Evolutionary conservation across 1,140 invertebrate genomes (phyloP), one percentile per base, ranked within the genome.

Genomic region (Frieseomelitta varia): DNA sequence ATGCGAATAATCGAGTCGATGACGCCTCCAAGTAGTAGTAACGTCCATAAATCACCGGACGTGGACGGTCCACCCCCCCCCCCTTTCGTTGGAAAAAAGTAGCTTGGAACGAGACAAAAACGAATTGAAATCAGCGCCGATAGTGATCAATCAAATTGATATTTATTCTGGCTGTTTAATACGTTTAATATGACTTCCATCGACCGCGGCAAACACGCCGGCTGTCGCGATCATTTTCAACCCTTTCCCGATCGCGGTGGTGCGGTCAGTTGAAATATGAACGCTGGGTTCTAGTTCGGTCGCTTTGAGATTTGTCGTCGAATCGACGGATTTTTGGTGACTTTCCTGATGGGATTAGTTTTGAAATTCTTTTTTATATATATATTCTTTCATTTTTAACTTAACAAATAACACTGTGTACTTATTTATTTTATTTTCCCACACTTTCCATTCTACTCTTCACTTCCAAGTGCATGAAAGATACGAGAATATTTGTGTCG

Each of bases 81-180:
- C 4, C 39, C 58, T 27, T 6, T 14, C 51, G 4, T 3, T 55
- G 61, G 51, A 11, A 27, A 63, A 55, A 53, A 19, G 34, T 58
- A 56, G 24, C 53, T 19, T 17, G 12, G 21, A 21, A 67, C 73
- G 73, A 58, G 47, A 21, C n/a, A 8, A 47, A n/a, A 27, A 78
- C 63, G 74, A 69, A 68, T 83, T 27, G 63, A 58, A 30, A 84
- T 85, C 56, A 55, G 61, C 65, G 67, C 39, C 68, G 73, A 87
- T 81, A 75, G 53, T 73, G 80, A 88, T 88, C 87, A 85, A 88
- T 88, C 87, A 87, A 87, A 87, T 63, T 80, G 74, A 81, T 88
- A 88, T 88, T 88, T 88, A 88, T 85, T 82, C 86, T 65, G 56
- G 73, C 55, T 79, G 74, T 81, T 83, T 85, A 87, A 87, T 85